Evolutionary conservation across 2,113 vertebrate species (phyloP).

Genomic region (Pangasianodon gigas): DNA sequence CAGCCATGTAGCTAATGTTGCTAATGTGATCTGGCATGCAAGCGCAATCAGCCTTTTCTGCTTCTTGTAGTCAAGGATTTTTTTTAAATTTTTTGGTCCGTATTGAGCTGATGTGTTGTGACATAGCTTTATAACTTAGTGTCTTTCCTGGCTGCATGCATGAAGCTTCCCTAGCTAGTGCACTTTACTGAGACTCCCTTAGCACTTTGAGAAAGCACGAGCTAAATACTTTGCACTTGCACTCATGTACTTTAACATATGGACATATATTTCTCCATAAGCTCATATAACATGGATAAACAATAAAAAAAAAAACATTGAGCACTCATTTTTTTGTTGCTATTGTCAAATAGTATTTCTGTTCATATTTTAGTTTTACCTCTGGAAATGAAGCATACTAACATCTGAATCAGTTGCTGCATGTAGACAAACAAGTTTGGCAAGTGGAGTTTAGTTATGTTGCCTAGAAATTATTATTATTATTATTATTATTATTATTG

Average conservation of each 20-base stretch:
- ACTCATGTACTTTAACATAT: constrained; percentile 55
- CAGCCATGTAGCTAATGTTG: constrained; percentile 11
- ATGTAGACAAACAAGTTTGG: background rate
- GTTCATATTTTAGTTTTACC: background rate
- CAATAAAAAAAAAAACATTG: constrained; percentile 58
- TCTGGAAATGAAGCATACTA: background rate
- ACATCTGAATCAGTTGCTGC: background rate
- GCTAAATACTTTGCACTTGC: constrained; percentile 56
- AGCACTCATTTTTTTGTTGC: constrained; percentile 33
- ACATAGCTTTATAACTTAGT: constrained; percentile 53
- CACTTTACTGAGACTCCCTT: constrained; percentile 54
- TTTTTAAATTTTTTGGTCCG: background rate
- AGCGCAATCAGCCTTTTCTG: constrained; percentile 1
- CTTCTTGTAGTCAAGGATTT: constrained; percentile 23
- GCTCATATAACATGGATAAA: constrained; percentile 58
- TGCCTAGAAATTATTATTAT: background rate
- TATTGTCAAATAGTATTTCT: background rate
- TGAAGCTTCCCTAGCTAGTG: constrained; percentile 58
- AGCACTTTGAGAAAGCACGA: constrained; percentile 49
- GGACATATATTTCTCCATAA: constrained; percentile 54
- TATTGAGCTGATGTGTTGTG: constrained; percentile 49
- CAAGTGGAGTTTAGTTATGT: background rate
- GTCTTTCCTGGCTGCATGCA: constrained; percentile 52
- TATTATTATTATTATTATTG: background rate
- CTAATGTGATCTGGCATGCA: constrained; percentile 32